Percentiles rank a stretch among this genome's conserved stretches.
phyloP scores from a whole-genome alignment of 2,113 vertebrate genomes.

The Salvelinus alpinus region DNA sequence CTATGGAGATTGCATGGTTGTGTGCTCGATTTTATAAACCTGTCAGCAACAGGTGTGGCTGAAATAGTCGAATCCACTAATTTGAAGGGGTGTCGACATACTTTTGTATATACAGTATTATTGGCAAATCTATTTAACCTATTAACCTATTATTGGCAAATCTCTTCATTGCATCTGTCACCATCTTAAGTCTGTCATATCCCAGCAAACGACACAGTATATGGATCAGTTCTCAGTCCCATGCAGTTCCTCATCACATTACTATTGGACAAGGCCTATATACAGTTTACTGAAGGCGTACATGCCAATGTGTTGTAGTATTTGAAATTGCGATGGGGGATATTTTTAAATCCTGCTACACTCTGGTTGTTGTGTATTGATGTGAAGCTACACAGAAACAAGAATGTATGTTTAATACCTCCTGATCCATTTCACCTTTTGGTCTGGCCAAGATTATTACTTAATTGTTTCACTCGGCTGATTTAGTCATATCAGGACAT shows the following conservation, averaged over 20 bases:
- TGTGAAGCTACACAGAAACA: neutral
- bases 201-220: neutral
- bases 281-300: neutral
- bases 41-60: no score
- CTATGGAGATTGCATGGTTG: no score
- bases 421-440: neutral
- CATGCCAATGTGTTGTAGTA: neutral
- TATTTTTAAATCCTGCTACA: neutral
- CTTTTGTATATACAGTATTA: neutral
- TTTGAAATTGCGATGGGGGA: neutral
- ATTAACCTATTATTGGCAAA: neutral
- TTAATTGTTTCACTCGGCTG: neutral
- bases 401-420: neutral
- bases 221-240: neutral
- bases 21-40: no score
- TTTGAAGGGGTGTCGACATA: no score
- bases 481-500: neutral
- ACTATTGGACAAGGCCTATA: neutral
- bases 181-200: neutral
- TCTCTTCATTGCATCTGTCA: neutral
- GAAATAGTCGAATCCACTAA: no score
- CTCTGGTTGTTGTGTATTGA: neutral
- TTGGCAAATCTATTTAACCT: neutral
- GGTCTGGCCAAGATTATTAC: neutral
- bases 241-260: neutral